phyloP scores from a whole-genome alignment of 2,113 vertebrate species.

The Solea solea region DNA sequence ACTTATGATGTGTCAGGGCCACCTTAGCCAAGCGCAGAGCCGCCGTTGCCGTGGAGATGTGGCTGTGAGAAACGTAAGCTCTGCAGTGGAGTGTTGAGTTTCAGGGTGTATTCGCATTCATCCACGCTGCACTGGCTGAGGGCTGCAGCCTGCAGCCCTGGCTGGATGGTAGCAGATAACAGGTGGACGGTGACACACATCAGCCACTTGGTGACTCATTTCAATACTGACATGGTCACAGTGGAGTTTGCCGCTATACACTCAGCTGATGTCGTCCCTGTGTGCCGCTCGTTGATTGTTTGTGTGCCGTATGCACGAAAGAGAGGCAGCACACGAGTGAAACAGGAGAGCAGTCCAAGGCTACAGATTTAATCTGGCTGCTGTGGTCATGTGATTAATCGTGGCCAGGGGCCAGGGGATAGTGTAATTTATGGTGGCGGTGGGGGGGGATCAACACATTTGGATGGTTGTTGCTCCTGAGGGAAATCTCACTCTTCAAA shows the following conservation, averaged over 20 bases:
- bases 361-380: conserved; percentile 81
- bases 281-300: conserved; percentile 42
- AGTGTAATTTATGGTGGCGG: conserved; percentile 78
- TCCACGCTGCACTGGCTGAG: conserved; percentile 17
- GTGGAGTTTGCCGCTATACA: conserved; percentile 20
- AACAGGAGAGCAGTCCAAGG: conserved; percentile 75
- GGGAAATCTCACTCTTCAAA: conserved; percentile 78
- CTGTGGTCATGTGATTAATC: conserved; percentile 82
- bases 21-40: conserved; percentile 26
- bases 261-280: conserved; percentile 19
- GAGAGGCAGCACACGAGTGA: conserved; percentile 57
- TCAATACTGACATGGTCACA: conserved; percentile 11
- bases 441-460: conserved; percentile 69
- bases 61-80: conserved; percentile 49
- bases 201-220: conserved; percentile 25
- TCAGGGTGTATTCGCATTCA: conserved; percentile 44
- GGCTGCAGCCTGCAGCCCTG: conserved; percentile 14
- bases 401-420: conserved; percentile 69
- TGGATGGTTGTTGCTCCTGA: conserved; percentile 69
- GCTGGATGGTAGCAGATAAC: conserved; percentile 18
- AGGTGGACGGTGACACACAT: conserved; percentile 48
- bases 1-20: conserved; percentile 41
- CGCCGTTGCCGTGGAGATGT: conserved; percentile 51
- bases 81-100: conserved; percentile 70
- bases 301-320: conserved; percentile 38